Evolutionary conservation across 2,797 vertebrate species (phyloP).

Genomic region (Galagoides demidoff): DNA sequence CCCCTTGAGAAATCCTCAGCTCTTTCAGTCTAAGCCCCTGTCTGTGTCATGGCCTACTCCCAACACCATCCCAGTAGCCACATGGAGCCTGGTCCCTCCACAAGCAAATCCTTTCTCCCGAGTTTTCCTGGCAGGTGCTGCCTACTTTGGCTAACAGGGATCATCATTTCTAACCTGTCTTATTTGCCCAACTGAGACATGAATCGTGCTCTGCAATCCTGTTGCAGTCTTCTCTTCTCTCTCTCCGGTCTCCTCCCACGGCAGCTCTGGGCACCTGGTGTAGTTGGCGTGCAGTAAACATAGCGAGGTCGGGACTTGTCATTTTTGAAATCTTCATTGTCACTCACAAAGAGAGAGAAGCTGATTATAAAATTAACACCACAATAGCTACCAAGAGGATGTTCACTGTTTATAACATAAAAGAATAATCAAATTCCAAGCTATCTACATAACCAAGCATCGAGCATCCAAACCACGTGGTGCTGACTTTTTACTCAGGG

Average conservation of each 20-base stretch:
- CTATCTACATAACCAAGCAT: neutral
- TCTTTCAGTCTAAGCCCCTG: neutral
- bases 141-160: neutral
- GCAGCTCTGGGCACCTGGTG: neutral
- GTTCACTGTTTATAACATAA: neutral
- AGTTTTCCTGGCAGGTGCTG: neutral
- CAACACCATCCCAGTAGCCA: neutral
- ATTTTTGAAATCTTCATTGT: neutral
- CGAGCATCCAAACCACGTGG: neutral
- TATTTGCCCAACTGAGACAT: neutral
- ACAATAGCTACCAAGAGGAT: neutral
- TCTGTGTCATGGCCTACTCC: neutral
- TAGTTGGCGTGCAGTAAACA: accelerated
- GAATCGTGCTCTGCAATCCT: neutral
- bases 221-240: neutral
- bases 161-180: neutral
- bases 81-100: neutral
- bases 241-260: neutral
- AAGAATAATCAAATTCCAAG: neutral
- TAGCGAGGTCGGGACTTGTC: neutral
- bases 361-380: conserved; percentile 8
- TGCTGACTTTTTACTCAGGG: neutral
- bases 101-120: neutral
- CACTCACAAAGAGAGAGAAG: neutral
- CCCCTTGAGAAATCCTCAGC: neutral